A percentile compares a stretch with the other conserved stretches of the same genome.
phyloP scores from a whole-genome alignment of 2,113 vertebrate genomes.

The Fregetta grallaria region DNA sequence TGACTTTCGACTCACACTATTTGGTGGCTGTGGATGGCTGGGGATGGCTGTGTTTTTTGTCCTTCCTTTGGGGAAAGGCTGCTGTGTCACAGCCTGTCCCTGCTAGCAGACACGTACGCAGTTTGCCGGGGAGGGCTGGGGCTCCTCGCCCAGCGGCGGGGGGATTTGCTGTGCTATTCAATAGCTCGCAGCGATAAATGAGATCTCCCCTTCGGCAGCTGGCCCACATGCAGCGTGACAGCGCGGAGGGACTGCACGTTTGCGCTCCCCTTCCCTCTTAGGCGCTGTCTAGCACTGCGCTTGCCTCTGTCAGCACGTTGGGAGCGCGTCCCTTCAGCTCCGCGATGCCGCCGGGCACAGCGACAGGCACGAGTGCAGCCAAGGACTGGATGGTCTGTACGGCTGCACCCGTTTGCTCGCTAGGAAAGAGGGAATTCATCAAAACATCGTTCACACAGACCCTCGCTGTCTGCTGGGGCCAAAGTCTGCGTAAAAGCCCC shows the following conservation, averaged over 20 bases:
- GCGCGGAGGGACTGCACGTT: fast-evolving
- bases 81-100: neutral
- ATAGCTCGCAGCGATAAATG: fast-evolving
- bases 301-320: fast-evolving
- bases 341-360: fast-evolving
- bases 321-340: neutral
- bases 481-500: neutral
- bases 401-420: fast-evolving
- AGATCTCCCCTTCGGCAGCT: neutral
- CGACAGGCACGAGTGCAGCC: neutral
- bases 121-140: neutral
- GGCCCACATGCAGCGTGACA: neutral
- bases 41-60: neutral
- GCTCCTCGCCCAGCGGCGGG: neutral
- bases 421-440: neutral
- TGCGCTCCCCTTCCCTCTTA: neutral
- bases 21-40: too few species aligned
- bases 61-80: neutral
- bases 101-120: neutral
- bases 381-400: fast-evolving
- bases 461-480: neutral
- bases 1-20: neutral
- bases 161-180: neutral
- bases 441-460: neutral
- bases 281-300: fast-evolving